These are phyloP conservation scores for Sus scrofa DNA, from an alignment of 2,113 vertebrate genomes.

Conservation along the genomic window DNA sequence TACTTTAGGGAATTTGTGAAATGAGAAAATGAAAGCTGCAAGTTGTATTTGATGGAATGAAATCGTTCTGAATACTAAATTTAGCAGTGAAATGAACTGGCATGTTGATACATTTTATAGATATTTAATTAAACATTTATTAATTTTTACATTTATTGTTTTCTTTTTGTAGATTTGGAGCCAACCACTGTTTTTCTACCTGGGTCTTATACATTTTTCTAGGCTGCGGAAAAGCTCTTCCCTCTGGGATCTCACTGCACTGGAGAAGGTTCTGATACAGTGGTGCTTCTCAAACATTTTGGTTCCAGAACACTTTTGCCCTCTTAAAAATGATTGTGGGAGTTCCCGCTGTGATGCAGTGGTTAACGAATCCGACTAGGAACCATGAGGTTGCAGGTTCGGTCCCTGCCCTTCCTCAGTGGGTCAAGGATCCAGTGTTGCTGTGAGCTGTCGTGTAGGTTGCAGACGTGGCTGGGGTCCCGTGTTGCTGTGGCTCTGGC, in stretches of 20 bases:
- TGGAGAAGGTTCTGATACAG: not conserved
- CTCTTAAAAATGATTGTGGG: constrained; percentile 11
- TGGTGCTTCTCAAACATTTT: not conserved
- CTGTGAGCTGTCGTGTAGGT: too few species aligned
- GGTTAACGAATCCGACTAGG: too few species aligned
- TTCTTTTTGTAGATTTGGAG: constrained; percentile 34
- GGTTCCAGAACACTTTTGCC: not conserved
- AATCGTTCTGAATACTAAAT: not conserved
- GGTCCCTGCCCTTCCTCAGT: too few species aligned
- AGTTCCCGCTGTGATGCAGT: too few species aligned
- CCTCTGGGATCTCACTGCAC: not conserved
- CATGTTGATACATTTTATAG: not conserved
- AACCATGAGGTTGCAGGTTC: too few species aligned
- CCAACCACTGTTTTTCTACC: not conserved
- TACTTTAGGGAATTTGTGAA: constrained; percentile 1
- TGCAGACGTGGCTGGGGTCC: too few species aligned
- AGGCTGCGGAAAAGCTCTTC: not conserved
- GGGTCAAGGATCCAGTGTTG: too few species aligned
- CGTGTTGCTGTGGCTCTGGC: too few species aligned
- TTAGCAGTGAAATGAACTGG: constrained; percentile 11
- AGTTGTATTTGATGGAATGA: constrained; percentile 27
- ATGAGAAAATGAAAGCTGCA: constrained; percentile 46
- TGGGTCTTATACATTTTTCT: not conserved
- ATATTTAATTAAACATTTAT: constrained; percentile 59
- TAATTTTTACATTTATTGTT: constrained; percentile 61